Evolutionary conservation across 2,888 invertebrate species (phyloP).

Genomic region (Micoletzkya japonica): DNA sequence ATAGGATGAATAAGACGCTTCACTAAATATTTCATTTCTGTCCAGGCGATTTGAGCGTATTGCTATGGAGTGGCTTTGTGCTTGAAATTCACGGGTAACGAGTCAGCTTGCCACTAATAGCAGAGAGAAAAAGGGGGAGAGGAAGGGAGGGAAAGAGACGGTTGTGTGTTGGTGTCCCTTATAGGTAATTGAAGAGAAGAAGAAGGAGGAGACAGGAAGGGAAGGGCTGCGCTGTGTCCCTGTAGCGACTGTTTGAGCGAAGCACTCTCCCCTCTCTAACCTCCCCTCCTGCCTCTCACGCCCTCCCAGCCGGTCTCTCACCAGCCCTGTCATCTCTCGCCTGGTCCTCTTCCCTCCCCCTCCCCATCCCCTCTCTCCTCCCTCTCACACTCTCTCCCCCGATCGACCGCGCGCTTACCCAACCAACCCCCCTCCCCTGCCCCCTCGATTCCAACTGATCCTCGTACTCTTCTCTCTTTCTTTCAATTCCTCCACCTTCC

Average conservation of each 20-base stretch:
- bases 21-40: too few species aligned
- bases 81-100: not conserved
- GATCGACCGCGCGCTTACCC: conserved; percentile 28
- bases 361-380: not conserved
- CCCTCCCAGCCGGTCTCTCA: not conserved
- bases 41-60: too few species aligned
- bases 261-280: conserved; percentile 7
- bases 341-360: not conserved
- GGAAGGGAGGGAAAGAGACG: not conserved
- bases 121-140: conserved; percentile 2
- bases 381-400: not conserved
- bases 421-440: conserved; percentile 3
- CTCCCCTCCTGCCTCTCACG: not conserved
- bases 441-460: not conserved
- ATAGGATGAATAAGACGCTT: too few species aligned
- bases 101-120: conserved; percentile 10
- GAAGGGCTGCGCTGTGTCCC: too few species aligned
- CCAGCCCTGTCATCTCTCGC: not conserved
- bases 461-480: not conserved
- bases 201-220: too few species aligned
- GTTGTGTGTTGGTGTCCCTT: conserved; percentile 11
- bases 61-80: too few species aligned
- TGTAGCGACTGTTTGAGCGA: not conserved
- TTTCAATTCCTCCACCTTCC: not conserved
- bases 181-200: too few species aligned